Conservation (phyloP, 2,888 invertebrate genomes). For the Lasioglossum zephyrum region DNA sequence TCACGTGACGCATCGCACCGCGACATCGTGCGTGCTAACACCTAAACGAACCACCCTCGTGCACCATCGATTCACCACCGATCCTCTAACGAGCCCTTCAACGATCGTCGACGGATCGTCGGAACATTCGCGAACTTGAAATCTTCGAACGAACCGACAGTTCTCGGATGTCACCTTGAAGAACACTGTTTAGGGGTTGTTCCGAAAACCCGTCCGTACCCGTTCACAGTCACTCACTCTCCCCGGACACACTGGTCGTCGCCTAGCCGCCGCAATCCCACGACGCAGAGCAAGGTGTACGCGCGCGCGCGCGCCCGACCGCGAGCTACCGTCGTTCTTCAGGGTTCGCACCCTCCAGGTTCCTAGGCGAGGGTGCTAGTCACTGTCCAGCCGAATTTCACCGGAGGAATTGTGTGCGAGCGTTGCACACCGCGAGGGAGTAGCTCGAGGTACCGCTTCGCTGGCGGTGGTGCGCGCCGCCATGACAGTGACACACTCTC, state of each 20-base stretch:
- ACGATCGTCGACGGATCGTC: not conserved
- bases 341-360: not conserved
- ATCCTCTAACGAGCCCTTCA: not conserved
- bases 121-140: not conserved
- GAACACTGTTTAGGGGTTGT: not conserved
- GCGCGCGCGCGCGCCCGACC: constrained; percentile 18
- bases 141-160: not conserved
- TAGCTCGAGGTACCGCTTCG: constrained; percentile 72
- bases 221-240: constrained; percentile 8
- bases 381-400: constrained; percentile 36
- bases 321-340: not conserved
- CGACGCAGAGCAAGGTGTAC: constrained; percentile 33
- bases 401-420: constrained; percentile 76
- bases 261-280: constrained; percentile 25
- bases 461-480: constrained; percentile 82
- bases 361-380: not conserved
- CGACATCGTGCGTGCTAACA: constrained; percentile 58
- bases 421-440: constrained; percentile 65
- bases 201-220: not conserved
- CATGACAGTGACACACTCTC: constrained; percentile 77
- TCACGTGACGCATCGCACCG: constrained; percentile 66
- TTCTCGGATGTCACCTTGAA: not conserved
- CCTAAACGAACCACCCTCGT: constrained; percentile 62
- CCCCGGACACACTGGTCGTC: not conserved
- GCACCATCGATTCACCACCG: constrained; percentile 64